Base-by-base conservation (phyloP, 2,113 vertebrate genomes). In the Xyliphius kryptos region DNA sequence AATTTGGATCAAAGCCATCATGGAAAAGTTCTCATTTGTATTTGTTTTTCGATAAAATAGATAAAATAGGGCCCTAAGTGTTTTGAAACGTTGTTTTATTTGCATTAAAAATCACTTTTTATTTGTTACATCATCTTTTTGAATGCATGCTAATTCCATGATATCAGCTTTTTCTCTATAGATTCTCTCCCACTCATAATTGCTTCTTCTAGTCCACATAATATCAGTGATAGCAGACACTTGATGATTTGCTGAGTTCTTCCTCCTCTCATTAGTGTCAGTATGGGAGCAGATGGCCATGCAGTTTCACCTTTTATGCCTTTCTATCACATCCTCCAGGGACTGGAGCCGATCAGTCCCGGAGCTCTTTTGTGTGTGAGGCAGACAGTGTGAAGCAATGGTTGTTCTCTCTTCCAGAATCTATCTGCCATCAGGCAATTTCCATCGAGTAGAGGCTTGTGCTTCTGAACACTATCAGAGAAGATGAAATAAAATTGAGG, bases 321-420 rank as follows among this genome's bases (percentile, higher is more conserved):
- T 46, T 46, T 15, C 43, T n/a, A 46, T 46, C 43, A n/a, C 12
- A 46, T n/a, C 12, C 43, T 46, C 43, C 1, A n/a, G 43, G 14
- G 13, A 14, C 43, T 15, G 43, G 13, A 46, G 43, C 14, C 6
- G 26, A 32, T 46, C 6, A 15, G 43, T 46, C 43, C 14, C 3
- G 43, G 14, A 12, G 1, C 2, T 46, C n/a, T 46, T n/a, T 32
- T 32, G 26, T 32, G 26, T 15, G 13, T 46, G 43, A 46, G 14
- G 3, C 43, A 14, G 43, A 46, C 5, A 46, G 43, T n/a, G 14
- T 46, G 43, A n/a, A 46, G 14, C 12, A 46, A 2, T 14, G 43
- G 14, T 46, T n/a, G 52, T 67, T 52, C 56, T 67, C 26, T 17
- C 48, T 58, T 20, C 21, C 20, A 22, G 47, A 21, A 19, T 47